Evolutionary conservation across 2,797 vertebrate genomes (phyloP), one percentile per base, ranked within the genome.

Genomic region (Ctenochaetus hawaiiensis): DNA sequence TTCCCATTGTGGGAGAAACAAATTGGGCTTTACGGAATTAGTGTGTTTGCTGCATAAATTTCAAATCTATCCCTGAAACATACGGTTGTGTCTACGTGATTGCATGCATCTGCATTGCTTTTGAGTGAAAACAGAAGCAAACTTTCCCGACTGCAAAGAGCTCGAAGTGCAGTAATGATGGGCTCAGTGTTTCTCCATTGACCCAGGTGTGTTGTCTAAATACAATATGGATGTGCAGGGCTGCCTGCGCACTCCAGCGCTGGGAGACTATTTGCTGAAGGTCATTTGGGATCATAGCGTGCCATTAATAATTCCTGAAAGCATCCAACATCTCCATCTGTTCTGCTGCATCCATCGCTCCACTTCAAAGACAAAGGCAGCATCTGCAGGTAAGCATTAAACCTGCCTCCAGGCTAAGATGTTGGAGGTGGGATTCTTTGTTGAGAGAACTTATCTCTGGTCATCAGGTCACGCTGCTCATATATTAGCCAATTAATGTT

Each of bases 281-380:
- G 94, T 95, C 93, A 91, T 94, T 91, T 92, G 92, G 93, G 94
- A 95, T 95, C 93, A 94, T 92, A 86, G 92, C 68, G 49, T 86
- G 86, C 91, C 93, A 95, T 95, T 95, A 95, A 96, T 95, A 94
- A 95, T 93, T 94, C 89, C 90, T 88, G 92, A 92, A 94, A 93
- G 89, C 89, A 92, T 93, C 89, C 89, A 92, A 90, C 83, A 90
- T 93, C 91, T 93, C 93, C 91, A 93, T 95, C 93, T 95, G 95
- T 92, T 92, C 81, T 71, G 86, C 85, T 66, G 86, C 84, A 89
- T 89, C 90, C 89, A 83, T 91, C 78, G 85, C 89, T 91, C 82
- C 71, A 83, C 82, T 89, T 93, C 92, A 93, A 92, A 93, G 93
- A 94, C 93, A 91, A 94, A 93, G 76, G 81, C 88, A 72, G 87